phyloP scores from a whole-genome alignment of 2,797 vertebrate genomes.

The Parauchenoglanis punctatus region DNA sequence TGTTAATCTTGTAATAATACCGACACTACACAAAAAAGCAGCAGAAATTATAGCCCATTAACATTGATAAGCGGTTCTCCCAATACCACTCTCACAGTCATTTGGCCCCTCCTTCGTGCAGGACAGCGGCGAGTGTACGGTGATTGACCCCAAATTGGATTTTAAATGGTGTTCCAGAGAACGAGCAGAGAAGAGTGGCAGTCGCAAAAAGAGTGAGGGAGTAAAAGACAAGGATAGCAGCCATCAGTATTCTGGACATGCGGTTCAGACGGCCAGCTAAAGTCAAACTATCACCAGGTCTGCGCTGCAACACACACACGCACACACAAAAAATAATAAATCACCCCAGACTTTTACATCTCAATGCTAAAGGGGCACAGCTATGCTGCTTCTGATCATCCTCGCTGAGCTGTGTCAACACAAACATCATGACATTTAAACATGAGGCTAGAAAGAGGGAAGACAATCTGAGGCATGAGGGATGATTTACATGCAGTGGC shows the following conservation, averaged over 20 bases:
- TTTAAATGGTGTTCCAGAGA: slow-evolving; percentile 51
- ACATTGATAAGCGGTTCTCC: slow-evolving; percentile 50
- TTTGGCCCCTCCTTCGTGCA: slow-evolving; percentile 23
- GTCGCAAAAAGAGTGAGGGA: slow-evolving; percentile 7
- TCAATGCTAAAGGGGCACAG: too few relatives aligned
- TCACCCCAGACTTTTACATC: background rate
- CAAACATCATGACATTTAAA: slow-evolving; percentile 69
- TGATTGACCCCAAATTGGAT: slow-evolving; percentile 48
- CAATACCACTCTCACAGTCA: slow-evolving; percentile 43
- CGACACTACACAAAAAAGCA: slow-evolving; percentile 48
- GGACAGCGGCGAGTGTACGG: slow-evolving; percentile 11
- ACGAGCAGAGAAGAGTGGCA: slow-evolving; percentile 14
- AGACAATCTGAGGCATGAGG: slow-evolving; percentile 61
- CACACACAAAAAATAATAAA: background rate
- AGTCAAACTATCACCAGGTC: background rate
- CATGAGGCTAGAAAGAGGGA: slow-evolving; percentile 57
- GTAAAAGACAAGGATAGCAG: background rate
- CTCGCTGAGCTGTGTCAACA: slow-evolving; percentile 63
- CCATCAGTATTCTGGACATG: slow-evolving; percentile 36
- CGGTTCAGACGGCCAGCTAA: background rate
- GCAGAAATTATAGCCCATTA: slow-evolving; percentile 62
- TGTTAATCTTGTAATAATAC: slow-evolving; percentile 64
- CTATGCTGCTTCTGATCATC: slow-evolving; percentile 16
- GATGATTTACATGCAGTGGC: slow-evolving; percentile 72
- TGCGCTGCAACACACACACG: background rate